Conservation (phyloP, 1,140 invertebrate species). For the Copidosoma floridanum region DNA sequence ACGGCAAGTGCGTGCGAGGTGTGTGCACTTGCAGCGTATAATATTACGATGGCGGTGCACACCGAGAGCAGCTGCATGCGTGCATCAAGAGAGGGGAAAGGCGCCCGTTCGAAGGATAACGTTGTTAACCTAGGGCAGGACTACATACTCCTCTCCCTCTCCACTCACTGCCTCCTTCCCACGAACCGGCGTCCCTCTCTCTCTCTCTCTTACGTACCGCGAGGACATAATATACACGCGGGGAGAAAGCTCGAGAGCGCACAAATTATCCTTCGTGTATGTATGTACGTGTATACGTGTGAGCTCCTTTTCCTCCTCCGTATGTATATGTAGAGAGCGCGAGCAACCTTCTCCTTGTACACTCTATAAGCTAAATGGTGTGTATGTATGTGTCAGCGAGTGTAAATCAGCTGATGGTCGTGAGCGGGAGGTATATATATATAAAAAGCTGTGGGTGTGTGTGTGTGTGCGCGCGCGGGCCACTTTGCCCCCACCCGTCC, state of each 20-base stretch:
- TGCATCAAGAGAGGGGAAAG: conserved; percentile 28
- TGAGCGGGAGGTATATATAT: conserved; percentile 2
- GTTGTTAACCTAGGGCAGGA: conserved; percentile 54
- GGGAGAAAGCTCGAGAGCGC: conserved; percentile 10
- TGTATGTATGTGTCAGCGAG: too few relatives aligned
- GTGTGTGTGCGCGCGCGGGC: too few relatives aligned
- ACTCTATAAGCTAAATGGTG: background rate
- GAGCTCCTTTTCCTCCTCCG: too few relatives aligned
- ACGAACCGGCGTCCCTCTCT: background rate
- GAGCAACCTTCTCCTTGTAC: background rate
- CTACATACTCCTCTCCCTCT: conserved; percentile 36
- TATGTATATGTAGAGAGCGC: background rate
- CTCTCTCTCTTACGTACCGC: background rate
- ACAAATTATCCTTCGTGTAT: conserved; percentile 11
- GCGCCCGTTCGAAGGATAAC: conserved; percentile 44
- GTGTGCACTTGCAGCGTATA: too few relatives aligned
- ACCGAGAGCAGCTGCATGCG: too few relatives aligned
- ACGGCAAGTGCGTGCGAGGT: too few relatives aligned
- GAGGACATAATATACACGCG: too few relatives aligned
- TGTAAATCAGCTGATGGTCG: conserved; percentile 20
- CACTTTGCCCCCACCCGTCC: too few relatives aligned
- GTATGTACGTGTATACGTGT: too few relatives aligned
- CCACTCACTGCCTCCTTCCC: background rate
- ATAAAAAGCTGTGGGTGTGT: too few relatives aligned
- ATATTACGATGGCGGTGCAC: too few relatives aligned